phyloP scores from a whole-genome alignment of 2,113 vertebrate species.

The Rhipidura dahli region DNA sequence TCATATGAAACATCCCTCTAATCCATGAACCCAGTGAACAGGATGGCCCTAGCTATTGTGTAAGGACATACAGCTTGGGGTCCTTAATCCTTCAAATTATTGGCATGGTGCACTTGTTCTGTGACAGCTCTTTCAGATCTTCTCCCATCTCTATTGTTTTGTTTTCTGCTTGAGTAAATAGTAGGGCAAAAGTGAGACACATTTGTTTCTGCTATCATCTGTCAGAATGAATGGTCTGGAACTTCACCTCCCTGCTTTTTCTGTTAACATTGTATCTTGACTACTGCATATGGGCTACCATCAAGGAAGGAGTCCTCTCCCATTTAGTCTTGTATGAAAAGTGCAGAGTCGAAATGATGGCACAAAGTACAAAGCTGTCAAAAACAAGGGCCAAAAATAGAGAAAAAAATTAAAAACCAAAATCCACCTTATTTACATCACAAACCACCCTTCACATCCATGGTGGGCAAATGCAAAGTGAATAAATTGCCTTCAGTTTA shows the following conservation, averaged over 20 bases:
- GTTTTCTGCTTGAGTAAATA: slow-evolving; percentile 50
- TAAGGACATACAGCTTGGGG: slow-evolving; percentile 7
- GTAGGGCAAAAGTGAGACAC: slow-evolving; percentile 10
- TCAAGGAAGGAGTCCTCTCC: neutral
- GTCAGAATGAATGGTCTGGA: neutral
- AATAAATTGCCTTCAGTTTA: neutral
- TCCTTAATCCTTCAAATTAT: slow-evolving; percentile 66
- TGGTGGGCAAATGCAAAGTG: neutral
- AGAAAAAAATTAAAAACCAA: neutral
- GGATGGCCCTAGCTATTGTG: slow-evolving; percentile 43
- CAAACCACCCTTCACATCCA: neutral
- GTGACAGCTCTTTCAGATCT: slow-evolving; percentile 52
- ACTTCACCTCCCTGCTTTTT: neutral
- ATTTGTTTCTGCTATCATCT: slow-evolving; percentile 27
- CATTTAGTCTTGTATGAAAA: neutral
- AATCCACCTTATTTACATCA: neutral
- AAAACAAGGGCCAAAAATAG: neutral
- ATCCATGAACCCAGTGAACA: slow-evolving; percentile 48
- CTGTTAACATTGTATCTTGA: neutral
- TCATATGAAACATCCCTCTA: slow-evolving; percentile 60
- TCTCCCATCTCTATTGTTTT: slow-evolving; percentile 30
- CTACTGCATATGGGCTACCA: neutral
- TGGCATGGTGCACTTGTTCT: slow-evolving; percentile 54
- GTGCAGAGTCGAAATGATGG: neutral
- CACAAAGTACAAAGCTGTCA: neutral